Percentiles rank a stretch among this genome's conserved stretches.
phyloP scores from a whole-genome alignment of 2,888 invertebrate species.

The Sphaeridia pumilis region DNA sequence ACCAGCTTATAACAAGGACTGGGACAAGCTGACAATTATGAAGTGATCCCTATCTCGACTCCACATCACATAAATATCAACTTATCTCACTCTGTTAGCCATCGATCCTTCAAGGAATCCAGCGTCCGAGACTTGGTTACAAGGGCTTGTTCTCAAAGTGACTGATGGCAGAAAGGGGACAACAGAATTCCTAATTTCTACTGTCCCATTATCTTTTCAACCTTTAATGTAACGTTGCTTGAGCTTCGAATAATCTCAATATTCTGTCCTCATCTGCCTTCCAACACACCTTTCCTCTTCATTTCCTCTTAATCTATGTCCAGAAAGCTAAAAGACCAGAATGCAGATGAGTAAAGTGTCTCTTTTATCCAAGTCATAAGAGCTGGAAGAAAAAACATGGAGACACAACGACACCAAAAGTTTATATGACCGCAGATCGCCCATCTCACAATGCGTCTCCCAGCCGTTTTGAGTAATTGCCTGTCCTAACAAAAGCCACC shows the following conservation, averaged over 20 bases:
- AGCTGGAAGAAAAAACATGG: neutral
- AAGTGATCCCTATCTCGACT: constrained; percentile 16
- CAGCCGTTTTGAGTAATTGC: constrained; percentile 18
- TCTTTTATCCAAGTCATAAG: neutral
- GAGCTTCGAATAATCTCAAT: too few species aligned
- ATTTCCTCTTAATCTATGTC: too few species aligned
- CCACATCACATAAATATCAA: constrained; percentile 11
- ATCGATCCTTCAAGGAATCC: neutral
- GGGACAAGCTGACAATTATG: constrained; percentile 9
- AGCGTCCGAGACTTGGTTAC: neutral
- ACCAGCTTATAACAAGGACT: neutral
- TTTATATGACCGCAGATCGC: too few species aligned
- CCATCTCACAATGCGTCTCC: neutral
- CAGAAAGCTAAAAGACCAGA: too few species aligned
- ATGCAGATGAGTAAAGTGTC: neutral
- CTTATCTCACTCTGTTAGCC: constrained; percentile 1
- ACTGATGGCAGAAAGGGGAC: constrained; percentile 3
- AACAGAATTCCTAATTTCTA: neutral
- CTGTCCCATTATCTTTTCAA: too few species aligned
- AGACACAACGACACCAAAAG: neutral
- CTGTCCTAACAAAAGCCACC: constrained; percentile 16
- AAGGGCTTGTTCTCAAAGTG: too few species aligned
- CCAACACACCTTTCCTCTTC: too few species aligned
- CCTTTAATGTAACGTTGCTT: too few species aligned
- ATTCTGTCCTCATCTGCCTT: too few species aligned